A percentile compares a stretch with the other conserved stretches of the same genome.
Conservation (phyloP, 2,888 invertebrate species). For the Drosophila prostipennis region DNA sequence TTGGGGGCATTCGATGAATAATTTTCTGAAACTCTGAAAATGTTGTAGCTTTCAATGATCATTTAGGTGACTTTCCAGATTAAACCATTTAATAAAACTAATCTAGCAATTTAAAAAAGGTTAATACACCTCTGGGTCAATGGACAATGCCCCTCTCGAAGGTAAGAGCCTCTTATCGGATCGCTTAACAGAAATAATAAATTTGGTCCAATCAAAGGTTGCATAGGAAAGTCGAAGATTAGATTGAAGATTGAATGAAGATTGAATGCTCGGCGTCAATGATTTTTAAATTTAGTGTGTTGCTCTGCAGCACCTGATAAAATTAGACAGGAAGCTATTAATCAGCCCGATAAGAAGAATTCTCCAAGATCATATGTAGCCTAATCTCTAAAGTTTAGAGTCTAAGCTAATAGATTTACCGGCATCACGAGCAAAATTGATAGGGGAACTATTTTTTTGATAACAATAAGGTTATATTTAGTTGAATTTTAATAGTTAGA, state of each 20-base stretch:
- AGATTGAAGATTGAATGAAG: too few species aligned
- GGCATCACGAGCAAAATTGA: background rate
- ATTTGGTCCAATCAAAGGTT: conserved; percentile 16
- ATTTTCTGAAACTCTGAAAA: too few species aligned
- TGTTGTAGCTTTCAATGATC: too few species aligned
- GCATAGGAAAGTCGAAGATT: conserved; percentile 1
- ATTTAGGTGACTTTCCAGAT: too few species aligned
- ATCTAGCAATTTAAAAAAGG: background rate
- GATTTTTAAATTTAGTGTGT: conserved; percentile 2
- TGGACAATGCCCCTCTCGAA: conserved; percentile 6
- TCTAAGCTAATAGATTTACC: background rate
- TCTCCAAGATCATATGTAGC: background rate
- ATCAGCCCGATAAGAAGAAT: conserved; percentile 7
- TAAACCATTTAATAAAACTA: background rate
- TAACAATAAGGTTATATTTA: background rate
- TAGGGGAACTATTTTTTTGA: background rate
- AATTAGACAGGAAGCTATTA: conserved; percentile 14
- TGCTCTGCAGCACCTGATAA: background rate
- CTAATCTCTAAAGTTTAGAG: too few species aligned
- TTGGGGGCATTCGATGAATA: background rate
- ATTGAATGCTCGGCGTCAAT: background rate
- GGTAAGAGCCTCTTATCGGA: conserved; percentile 2
- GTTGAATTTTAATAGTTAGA: too few species aligned
- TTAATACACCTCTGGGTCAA: background rate
- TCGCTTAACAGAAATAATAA: background rate